Base-by-base conservation (phyloP, 2,113 vertebrate genomes). In the Vulpes lagopus region DNA sequence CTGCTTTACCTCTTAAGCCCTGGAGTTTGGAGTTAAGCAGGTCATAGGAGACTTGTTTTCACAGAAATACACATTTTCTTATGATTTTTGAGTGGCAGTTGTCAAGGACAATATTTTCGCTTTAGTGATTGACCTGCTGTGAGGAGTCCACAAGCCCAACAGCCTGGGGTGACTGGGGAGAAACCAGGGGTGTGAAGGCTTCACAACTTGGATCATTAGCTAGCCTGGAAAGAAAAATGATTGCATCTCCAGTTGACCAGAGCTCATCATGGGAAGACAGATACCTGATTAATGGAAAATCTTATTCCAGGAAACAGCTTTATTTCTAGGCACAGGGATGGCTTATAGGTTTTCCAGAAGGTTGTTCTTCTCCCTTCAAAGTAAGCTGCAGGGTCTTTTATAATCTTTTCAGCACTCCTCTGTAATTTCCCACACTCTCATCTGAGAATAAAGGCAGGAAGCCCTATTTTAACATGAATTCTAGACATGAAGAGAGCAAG, bases 281-380 rank as follows among this genome's bases (percentile, higher is more conserved):
- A 94, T 27, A 79, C 59, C 32, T 88, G 64, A 96, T 49, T 55
- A 88, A 91, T 73, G 67, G 91, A 89, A 95, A 80, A 62, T 74
- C 76, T 92, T 91, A 93, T 95, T 95, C 67, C 25, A 60, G 86
- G 84, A 95, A 96, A 89, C 38, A 85, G 55, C 62, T 96, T 97
- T 91, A 96, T 11, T 87, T 97, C 57, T 71, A 96, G 35, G 51
- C 65, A 83, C 10, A 64, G 6, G 38, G 3, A 60, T 82, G 93
- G 35, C 80, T 88, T 95, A 55, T 57, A 53, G 59, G 30, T 82
- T 97, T 97, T 92, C 25, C 38, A 80, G 55, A 89, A 95, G 95
- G 35, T 82, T 82, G 27, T 64, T 94, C 25, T 74, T 95, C 60
- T 81, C 65, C 60, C 35, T 80, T 95, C 73, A 94, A 69, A 92